Base-by-base conservation (phyloP, 2,113 vertebrate genomes). In the Elanus axillaris region DNA sequence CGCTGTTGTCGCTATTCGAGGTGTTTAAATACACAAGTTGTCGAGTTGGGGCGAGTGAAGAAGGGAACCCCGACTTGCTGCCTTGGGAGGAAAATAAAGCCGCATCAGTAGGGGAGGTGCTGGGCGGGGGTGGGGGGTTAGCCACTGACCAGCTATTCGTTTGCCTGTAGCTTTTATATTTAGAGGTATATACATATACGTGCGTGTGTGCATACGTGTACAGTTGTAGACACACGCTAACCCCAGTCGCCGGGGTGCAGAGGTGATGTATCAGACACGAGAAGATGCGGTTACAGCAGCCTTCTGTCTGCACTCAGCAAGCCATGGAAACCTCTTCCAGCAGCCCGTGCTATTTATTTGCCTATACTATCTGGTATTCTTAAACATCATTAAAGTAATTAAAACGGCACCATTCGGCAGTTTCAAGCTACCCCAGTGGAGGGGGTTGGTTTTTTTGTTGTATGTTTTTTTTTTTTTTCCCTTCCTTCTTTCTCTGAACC, bases 351-450 rank as follows among this genome's bases (percentile, higher is more conserved):
- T 90, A 87, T 90, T 93, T 95, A 94, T 94, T 96, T 96, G 62
- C 77, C 87, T 74, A 26, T 78, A 48, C 56, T 96, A 88, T 87
- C 84, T 73, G 94, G 42, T 90, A 69, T 95, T 90, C 84, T 97
- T 95, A 95, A 95, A 95, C 89, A 95, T 73, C 80, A 86, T 97
- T 95, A 87, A 94, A 95, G 80, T 87, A 93, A 97, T 96, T 96
- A 95, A 97, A 93, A 19, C 16, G 67, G 71, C 76, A 94, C 50
- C 77, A 59, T 91, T 95, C 67, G 50, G 89, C 90, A 83, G 93
- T 97, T 95, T 95, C 96, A 94, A 94, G 94, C 58, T 79, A 93
- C 91, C 71, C 76, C 77, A 90, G 32, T 9, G 86, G 69, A 94
- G 47, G 69, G 38, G 19, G 69, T 83, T 79, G 86, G 34, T 67